These are phyloP conservation scores for Conus betulinus DNA, from an alignment of 1,140 invertebrate species.

Conservation along the genomic window DNA sequence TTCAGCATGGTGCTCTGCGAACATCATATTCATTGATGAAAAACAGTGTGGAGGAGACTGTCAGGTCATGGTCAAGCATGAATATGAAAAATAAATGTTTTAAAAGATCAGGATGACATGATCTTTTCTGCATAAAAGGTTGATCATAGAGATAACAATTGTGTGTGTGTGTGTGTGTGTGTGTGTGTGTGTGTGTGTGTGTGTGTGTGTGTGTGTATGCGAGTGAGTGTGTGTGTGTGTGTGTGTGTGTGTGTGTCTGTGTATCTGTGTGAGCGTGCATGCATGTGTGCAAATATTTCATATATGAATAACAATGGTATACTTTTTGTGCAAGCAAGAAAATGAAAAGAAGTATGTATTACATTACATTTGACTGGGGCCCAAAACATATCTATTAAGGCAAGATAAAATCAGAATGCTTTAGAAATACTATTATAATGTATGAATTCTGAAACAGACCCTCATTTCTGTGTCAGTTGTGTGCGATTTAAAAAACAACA, in stretches of 20 bases:
- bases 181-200: conserved; percentile 8
- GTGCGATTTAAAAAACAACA: no score
- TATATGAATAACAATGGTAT: no score
- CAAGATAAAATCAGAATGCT: background rate
- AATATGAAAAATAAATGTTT: no score
- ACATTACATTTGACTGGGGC: no score
- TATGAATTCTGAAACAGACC: no score
- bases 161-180: no score
- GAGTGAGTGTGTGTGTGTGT: background rate
- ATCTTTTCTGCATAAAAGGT: no score
- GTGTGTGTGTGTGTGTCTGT: background rate
- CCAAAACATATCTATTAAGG: background rate
- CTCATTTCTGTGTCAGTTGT: no score
- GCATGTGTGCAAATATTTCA: background rate
- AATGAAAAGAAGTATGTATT: no score
- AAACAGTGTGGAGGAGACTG: background rate
- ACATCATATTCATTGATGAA: background rate
- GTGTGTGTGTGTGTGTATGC: conserved; percentile 5
- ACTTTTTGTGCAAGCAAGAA: no score
- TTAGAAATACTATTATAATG: background rate
- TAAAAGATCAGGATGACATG: no score
- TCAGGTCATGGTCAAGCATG: background rate
- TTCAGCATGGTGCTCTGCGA: no score
- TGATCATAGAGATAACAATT: background rate
- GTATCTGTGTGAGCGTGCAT: background rate